phyloP scores from a whole-genome alignment of 2,797 vertebrate genomes.

The Falco novaeseelandiae region DNA sequence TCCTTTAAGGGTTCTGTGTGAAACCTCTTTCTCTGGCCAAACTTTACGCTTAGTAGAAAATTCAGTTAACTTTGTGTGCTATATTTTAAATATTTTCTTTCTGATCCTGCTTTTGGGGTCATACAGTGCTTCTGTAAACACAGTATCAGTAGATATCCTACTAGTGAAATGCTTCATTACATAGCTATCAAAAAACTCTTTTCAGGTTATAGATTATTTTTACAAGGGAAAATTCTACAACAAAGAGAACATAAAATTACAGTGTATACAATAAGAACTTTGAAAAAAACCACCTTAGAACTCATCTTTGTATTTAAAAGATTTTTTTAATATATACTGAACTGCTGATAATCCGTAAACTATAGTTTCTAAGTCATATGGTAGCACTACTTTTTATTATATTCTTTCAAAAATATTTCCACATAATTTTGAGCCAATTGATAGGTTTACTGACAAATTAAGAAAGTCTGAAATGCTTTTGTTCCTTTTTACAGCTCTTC shows the following conservation, averaged over 20 bases:
- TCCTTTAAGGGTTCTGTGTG: not conserved
- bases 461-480: not conserved
- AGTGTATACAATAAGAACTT: not conserved
- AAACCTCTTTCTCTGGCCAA: not conserved
- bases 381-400: not conserved
- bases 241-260: not conserved
- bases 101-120: not conserved
- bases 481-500: not conserved
- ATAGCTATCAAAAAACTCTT: not conserved
- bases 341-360: not conserved
- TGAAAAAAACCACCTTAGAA: not conserved
- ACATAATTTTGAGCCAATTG: not conserved
- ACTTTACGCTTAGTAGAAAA: not conserved
- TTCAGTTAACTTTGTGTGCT: not conserved
- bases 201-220: not conserved
- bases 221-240: not conserved
- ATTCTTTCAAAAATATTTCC: not conserved
- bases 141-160: not conserved
- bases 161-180: not conserved
- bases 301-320: not conserved
- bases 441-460: not conserved
- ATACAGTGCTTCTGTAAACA: not conserved
- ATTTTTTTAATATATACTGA: not conserved
- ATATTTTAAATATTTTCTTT: not conserved
- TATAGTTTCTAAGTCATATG: not conserved